Percentiles rank a stretch among this genome's conserved stretches.
Conservation (phyloP, 2,888 invertebrate genomes). For the Drosophila suboccidentalis region DNA sequence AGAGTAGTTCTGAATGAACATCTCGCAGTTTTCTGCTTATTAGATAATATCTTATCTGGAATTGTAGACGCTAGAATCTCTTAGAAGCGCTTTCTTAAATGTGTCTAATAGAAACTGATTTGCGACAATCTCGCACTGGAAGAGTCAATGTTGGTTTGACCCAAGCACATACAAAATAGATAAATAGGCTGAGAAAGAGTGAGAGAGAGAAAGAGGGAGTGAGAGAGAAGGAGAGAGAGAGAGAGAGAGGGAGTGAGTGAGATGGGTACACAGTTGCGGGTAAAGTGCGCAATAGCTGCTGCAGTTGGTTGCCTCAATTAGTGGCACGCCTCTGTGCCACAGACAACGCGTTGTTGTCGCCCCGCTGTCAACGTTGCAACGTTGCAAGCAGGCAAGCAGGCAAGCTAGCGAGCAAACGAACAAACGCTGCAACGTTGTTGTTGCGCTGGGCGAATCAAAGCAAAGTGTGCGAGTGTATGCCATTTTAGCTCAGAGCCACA, state of each 20-base stretch:
- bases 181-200: not conserved
- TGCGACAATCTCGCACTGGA: not conserved
- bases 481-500: slow-evolving; percentile 73
- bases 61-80: not conserved
- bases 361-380: slow-evolving; percentile 15
- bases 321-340: slow-evolving; percentile 66
- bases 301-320: slow-evolving; percentile 78
- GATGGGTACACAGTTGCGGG: slow-evolving; percentile 58
- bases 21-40: not conserved
- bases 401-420: too few species aligned
- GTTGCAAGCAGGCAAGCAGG: not conserved
- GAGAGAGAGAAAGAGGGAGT: not conserved
- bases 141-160: slow-evolving; percentile 6
- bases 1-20: too few species aligned
- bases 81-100: not conserved
- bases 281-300: slow-evolving; percentile 51
- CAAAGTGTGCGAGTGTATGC: slow-evolving; percentile 75
- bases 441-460: slow-evolving; percentile 36
- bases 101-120: slow-evolving; percentile 1
- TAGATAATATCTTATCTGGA: not conserved
- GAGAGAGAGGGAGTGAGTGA: not conserved
- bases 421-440: slow-evolving; percentile 7
- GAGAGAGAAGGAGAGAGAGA: not conserved
- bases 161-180: not conserved
- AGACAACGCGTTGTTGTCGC: slow-evolving; percentile 21